Evolutionary conservation across 2,113 vertebrate genomes (phyloP).

Genomic region (Hyla sarda): DNA sequence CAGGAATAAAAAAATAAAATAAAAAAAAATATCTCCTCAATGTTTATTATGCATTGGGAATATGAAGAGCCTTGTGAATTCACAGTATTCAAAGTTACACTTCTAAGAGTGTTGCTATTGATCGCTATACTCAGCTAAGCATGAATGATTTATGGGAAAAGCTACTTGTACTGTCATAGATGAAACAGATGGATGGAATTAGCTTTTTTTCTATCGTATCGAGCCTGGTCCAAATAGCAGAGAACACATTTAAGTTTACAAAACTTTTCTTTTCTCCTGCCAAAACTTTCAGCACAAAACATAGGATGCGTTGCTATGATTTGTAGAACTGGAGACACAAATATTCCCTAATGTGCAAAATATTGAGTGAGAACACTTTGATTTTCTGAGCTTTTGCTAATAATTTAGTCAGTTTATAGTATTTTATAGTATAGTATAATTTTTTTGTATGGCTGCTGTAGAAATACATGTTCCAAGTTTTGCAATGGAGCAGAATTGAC

Average conservation of each 20-base stretch:
- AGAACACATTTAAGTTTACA: conserved; percentile 29
- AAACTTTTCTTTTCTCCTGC: conserved; percentile 11
- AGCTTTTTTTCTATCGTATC: neutral
- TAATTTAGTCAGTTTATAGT: neutral
- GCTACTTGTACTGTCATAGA: conserved; percentile 35
- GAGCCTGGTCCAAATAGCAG: neutral
- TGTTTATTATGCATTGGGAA: neutral
- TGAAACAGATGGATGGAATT: conserved; percentile 39
- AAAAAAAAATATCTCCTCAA: neutral
- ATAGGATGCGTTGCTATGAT: neutral
- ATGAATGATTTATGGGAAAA: conserved; percentile 46
- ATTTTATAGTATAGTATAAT: too few species aligned
- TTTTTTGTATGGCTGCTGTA: neutral
- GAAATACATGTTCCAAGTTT: neutral
- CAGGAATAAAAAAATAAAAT: neutral
- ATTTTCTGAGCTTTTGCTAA: neutral
- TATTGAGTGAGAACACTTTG: conserved; percentile 22
- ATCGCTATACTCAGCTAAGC: conserved; percentile 16
- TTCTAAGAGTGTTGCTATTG: conserved; percentile 34
- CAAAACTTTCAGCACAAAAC: conserved; percentile 34
- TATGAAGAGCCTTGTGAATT: conserved; percentile 4
- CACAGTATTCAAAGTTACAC: conserved; percentile 43
- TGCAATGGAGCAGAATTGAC: neutral
- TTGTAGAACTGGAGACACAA: neutral
- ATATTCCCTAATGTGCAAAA: conserved; percentile 26